Conservation (phyloP, 2,888 invertebrate genomes). For the Pseudolycoriella hygida region DNA sequence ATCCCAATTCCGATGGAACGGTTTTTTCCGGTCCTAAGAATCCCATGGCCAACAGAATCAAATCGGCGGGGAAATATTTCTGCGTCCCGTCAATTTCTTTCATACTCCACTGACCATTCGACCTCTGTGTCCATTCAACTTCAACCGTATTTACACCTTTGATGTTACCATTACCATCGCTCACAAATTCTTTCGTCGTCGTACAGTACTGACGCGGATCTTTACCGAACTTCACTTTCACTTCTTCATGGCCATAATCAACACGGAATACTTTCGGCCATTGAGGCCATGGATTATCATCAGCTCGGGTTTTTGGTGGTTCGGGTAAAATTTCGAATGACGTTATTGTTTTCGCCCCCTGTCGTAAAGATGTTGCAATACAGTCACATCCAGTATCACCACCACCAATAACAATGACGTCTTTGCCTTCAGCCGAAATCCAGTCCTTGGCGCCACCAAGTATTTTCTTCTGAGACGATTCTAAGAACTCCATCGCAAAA, state of each 20-base stretch:
- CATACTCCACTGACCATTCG: constrained; percentile 88
- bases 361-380: constrained; percentile 87
- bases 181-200: constrained; percentile 86
- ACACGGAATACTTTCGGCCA: constrained; percentile 93
- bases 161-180: constrained; percentile 71
- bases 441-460: constrained; percentile 42
- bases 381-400: constrained; percentile 94
- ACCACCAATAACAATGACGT: constrained; percentile 81
- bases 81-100: constrained; percentile 64
- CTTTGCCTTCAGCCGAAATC: constrained; percentile 77
- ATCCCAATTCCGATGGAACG: constrained; percentile 60
- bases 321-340: constrained; percentile 95
- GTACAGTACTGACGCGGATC: constrained; percentile 91
- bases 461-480: constrained; percentile 92
- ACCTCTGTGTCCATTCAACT: constrained; percentile 88
- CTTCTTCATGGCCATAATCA: constrained; percentile 98
- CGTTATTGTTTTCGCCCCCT: constrained; percentile 69
- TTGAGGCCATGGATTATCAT: constrained; percentile 97
- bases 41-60: constrained; percentile 95
- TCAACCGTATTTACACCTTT: constrained; percentile 75
- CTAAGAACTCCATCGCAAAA: constrained; percentile 95
- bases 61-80: constrained; percentile 66
- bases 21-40: constrained; percentile 91
- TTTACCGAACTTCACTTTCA: constrained; percentile 70
- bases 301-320: constrained; percentile 61